phyloP scores from a whole-genome alignment of 1,140 invertebrate species.

The Drosophila rhopaloa region DNA sequence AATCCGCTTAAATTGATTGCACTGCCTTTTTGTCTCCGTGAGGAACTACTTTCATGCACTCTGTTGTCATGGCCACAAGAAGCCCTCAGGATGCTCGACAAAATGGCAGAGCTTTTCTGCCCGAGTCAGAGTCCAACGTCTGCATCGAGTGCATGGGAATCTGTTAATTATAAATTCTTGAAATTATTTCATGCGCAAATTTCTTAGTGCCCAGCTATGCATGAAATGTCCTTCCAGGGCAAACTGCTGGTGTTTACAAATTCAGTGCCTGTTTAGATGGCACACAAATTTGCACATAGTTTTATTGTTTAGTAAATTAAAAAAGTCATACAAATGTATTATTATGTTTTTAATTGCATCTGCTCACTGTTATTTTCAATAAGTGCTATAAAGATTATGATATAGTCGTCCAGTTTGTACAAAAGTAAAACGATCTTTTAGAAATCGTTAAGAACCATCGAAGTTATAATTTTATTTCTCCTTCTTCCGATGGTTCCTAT shows the following conservation, averaged over 20 bases:
- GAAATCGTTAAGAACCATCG: no score
- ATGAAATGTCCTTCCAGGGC: background rate
- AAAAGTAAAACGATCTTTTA: no score
- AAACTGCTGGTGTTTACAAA: background rate
- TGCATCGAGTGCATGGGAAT: slow-evolving; percentile 29
- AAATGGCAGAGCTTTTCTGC: slow-evolving; percentile 4
- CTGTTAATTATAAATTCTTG: slow-evolving; percentile 76
- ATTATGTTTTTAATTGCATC: no score
- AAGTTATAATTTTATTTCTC: no score
- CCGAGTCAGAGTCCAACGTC: background rate
- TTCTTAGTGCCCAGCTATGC: slow-evolving; percentile 50
- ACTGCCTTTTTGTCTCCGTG: slow-evolving; percentile 20
- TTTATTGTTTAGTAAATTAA: background rate
- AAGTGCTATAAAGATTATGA: no score
- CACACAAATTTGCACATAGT: slow-evolving; percentile 19
- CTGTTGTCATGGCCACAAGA: slow-evolving; percentile 34
- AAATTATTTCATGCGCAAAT: slow-evolving; percentile 46
- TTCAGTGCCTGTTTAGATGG: background rate
- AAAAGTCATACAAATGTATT: no score
- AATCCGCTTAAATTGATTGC: slow-evolving; percentile 78
- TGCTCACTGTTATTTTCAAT: no score
- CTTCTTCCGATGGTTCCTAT: no score
- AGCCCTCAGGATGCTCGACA: slow-evolving; percentile 20
- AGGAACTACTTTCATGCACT: background rate
- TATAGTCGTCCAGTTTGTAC: no score